Conservation (phyloP, 2,797 vertebrate genomes). For the Dryobates pubescens region DNA sequence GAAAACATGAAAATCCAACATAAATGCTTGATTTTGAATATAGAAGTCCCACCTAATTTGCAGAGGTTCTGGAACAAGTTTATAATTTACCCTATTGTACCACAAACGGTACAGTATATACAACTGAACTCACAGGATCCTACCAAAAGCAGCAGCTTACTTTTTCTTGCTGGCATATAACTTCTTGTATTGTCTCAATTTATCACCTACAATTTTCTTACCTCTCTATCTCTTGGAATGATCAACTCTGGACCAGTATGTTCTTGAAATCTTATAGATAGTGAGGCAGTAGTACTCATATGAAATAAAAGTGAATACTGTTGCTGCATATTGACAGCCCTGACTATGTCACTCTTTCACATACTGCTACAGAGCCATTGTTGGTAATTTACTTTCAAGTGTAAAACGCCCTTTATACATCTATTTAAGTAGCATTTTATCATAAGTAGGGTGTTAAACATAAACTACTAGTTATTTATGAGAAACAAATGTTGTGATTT, state of each 20-base stretch:
- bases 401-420: neutral
- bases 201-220: neutral
- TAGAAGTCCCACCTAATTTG: neutral
- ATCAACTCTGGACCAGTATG: neutral
- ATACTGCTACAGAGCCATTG: neutral
- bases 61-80: neutral
- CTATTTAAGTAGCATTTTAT: conserved; percentile 8
- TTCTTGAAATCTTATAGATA: neutral
- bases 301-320: neutral
- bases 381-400: neutral
- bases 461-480: neutral
- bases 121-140: neutral
- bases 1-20: neutral
- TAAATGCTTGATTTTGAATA: neutral
- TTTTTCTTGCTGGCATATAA: neutral
- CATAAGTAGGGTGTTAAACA: neutral
- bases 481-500: neutral
- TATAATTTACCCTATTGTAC: neutral
- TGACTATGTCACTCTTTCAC: neutral
- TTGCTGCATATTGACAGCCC: neutral
- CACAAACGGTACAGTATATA: neutral
- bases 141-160: neutral
- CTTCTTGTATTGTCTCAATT: neutral
- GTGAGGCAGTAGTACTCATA: neutral
- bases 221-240: neutral